A percentile compares a stretch with the other conserved stretches of the same genome.
phyloP scores from a whole-genome alignment of 2,797 vertebrate species.

The Macropus fuliginosus region DNA sequence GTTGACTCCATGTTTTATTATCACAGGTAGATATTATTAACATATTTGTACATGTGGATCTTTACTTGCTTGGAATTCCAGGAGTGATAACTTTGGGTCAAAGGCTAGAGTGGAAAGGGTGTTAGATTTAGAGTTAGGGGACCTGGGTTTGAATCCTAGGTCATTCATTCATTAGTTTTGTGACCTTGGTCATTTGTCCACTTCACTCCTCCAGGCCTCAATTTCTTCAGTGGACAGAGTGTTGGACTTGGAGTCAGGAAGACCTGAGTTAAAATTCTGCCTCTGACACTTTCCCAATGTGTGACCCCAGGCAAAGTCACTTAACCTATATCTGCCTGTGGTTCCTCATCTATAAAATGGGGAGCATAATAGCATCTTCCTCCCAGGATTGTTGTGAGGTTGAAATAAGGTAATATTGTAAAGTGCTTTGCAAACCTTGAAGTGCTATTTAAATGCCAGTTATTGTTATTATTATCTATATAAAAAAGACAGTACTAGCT shows the following conservation, averaged over 20 bases:
- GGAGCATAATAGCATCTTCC: not conserved
- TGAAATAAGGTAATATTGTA: not conserved
- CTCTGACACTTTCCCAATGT: not conserved
- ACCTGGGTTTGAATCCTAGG: not conserved
- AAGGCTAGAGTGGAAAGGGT: not conserved
- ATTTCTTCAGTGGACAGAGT: not conserved
- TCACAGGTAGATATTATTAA: not conserved
- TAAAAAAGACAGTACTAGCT: not conserved
- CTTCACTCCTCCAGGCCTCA: not conserved
- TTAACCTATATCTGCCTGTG: not conserved
- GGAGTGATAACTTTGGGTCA: not conserved
- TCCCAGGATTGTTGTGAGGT: not conserved
- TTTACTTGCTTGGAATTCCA: not conserved
- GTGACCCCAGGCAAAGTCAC: not conserved
- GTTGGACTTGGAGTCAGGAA: not conserved
- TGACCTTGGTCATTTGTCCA: not conserved
- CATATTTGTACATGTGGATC: not conserved
- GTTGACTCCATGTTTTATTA: not conserved
- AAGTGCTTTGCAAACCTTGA: not conserved
- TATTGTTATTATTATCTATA: not conserved
- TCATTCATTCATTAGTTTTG: not conserved
- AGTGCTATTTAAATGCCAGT: not conserved
- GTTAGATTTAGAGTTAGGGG: not conserved
- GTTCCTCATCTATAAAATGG: not conserved
- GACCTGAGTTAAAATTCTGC: not conserved